These are phyloP conservation scores for Eumerus sabulonum DNA, from an alignment of 2,888 invertebrate genomes.

Conservation along the genomic window DNA sequence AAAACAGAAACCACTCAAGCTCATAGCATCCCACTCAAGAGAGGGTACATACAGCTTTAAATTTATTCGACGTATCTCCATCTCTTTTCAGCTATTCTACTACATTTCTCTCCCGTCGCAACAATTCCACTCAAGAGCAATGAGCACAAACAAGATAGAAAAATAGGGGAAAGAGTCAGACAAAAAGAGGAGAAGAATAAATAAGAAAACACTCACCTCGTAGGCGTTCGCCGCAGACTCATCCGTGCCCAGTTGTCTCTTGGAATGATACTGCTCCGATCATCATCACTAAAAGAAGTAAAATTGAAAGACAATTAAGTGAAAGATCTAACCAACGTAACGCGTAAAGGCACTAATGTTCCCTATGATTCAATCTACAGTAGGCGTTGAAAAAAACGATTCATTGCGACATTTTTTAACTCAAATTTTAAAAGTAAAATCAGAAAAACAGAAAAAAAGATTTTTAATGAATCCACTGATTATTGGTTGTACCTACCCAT, in stretches of 20 bases:
- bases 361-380: too few relatives aligned
- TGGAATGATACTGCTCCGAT: slow-evolving; percentile 82
- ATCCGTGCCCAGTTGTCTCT: slow-evolving; percentile 92
- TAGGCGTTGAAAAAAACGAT: neutral
- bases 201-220: slow-evolving; percentile 81
- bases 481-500: slow-evolving; percentile 64
- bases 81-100: neutral
- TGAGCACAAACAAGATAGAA: neutral
- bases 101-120: neutral
- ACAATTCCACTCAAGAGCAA: slow-evolving; percentile 32
- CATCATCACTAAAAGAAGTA: slow-evolving; percentile 80
- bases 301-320: slow-evolving; percentile 42
- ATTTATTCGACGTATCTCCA: neutral
- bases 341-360: too few relatives aligned
- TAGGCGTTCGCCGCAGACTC: slow-evolving; percentile 88
- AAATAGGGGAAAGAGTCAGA: neutral
- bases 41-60: neutral
- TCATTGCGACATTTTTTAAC: neutral
- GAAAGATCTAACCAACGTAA: neutral
- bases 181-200: neutral
- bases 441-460: neutral
- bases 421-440: slow-evolving; percentile 38
- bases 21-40: neutral
- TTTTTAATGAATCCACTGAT: neutral
- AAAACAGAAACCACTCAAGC: neutral